Percentiles rank a stretch among this genome's conserved stretches.
Evolutionary conservation across 2,797 vertebrate genomes (phyloP).

Genomic region (Paramormyrops hopkinsi): DNA sequence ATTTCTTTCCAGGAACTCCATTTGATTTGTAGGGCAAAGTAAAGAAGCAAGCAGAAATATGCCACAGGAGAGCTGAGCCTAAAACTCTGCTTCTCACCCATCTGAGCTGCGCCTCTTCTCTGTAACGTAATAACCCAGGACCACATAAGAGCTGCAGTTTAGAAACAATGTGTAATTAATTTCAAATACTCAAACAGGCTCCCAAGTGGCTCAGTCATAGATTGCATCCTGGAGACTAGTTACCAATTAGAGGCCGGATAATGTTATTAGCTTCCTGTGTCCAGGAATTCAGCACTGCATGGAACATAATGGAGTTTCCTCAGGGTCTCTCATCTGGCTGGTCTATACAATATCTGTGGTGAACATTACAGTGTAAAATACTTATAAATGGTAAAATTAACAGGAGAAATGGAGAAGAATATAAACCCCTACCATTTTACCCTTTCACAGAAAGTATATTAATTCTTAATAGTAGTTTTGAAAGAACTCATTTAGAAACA

Average conservation of each 20-base stretch:
- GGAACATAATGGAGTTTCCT: background rate
- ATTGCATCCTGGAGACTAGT: background rate
- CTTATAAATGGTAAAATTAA: background rate
- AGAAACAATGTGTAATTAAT: constrained; percentile 15
- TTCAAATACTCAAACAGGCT: constrained; percentile 12
- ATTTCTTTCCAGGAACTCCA: constrained; percentile 8
- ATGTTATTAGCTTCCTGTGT: background rate
- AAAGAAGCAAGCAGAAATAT: background rate
- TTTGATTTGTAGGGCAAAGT: background rate
- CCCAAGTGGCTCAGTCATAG: background rate
- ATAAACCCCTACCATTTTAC: background rate
- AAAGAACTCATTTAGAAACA: background rate
- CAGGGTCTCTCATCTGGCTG: background rate
- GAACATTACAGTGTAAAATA: background rate
- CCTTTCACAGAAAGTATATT: background rate
- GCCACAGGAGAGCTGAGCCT: background rate
- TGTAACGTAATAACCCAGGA: constrained; percentile 3
- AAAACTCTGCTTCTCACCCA: background rate
- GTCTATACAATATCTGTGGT: background rate
- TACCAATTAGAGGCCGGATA: background rate
- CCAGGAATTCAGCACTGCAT: background rate
- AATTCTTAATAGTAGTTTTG: background rate
- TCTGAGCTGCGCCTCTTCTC: background rate
- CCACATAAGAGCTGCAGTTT: background rate
- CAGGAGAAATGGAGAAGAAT: background rate